phyloP scores from a whole-genome alignment of 2,888 invertebrate species.

The Electrophaes corylata region DNA sequence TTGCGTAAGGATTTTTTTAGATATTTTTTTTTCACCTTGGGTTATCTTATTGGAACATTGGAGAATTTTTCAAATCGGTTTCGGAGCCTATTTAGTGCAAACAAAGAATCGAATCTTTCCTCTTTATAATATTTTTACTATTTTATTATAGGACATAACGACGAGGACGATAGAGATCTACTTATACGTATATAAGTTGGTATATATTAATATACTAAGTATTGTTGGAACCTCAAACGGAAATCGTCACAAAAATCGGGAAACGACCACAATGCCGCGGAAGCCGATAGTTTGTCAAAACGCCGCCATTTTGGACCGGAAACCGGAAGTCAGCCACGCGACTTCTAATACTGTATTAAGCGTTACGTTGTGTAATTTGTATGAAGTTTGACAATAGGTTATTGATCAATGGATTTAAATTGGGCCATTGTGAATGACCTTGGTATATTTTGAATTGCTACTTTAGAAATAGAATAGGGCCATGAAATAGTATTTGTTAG shows the following conservation, averaged over 20 bases:
- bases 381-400: conserved; percentile 34
- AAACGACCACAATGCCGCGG: conserved; percentile 48
- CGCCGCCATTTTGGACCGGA: conserved; percentile 63
- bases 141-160: too few species aligned
- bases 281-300: conserved; percentile 59
- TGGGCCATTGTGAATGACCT: conserved; percentile 22
- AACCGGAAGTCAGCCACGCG: conserved; percentile 70
- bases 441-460: background rate
- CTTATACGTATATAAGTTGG: background rate
- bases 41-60: too few species aligned
- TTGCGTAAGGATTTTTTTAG: too few species aligned
- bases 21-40: too few species aligned
- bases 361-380: conserved; percentile 34
- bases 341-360: conserved; percentile 56
- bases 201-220: background rate
- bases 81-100: too few species aligned
- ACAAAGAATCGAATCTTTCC: too few species aligned
- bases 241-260: conserved; percentile 49
- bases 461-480: background rate
- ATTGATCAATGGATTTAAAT: conserved; percentile 29
- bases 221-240: conserved; percentile 35
- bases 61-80: too few species aligned
- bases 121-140: too few species aligned
- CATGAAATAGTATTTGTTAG: background rate
- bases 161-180: background rate